A percentile compares a stretch with the other conserved stretches of the same genome.
Evolutionary conservation across 1,140 invertebrate species (phyloP).

Genomic region (Dryas iulia): DNA sequence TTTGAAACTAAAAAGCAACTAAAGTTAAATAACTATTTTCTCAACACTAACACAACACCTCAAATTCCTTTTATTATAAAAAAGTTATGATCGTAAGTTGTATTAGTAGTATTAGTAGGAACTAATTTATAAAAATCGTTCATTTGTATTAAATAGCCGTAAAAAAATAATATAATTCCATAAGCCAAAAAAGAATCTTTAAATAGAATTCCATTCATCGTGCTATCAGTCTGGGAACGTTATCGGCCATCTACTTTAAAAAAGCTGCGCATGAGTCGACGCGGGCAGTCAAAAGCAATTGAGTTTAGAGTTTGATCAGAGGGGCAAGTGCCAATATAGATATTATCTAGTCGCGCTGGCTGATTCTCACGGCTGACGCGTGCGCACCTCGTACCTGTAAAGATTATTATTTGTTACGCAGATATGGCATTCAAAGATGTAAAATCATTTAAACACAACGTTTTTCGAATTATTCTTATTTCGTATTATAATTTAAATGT

Average conservation of each 20-base stretch:
- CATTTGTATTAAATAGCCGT: background rate
- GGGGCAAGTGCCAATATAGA: conserved; percentile 57
- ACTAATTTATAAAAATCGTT: no score
- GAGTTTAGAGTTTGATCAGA: conserved; percentile 36
- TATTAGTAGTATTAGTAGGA: no score
- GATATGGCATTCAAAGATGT: background rate
- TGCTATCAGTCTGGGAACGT: conserved; percentile 10
- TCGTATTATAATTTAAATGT: no score
- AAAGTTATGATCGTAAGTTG: no score
- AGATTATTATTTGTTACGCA: conserved; percentile 20
- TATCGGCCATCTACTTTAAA: conserved; percentile 24
- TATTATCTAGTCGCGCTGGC: conserved; percentile 42
- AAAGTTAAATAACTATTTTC: no score
- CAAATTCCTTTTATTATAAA: no score
- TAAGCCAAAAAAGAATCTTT: background rate
- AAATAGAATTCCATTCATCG: background rate
- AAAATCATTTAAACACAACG: no score
- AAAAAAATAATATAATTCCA: background rate
- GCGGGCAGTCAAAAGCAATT: conserved; percentile 42
- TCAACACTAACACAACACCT: no score
- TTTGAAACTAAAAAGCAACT: no score
- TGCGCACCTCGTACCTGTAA: conserved; percentile 43
- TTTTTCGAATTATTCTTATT: no score
- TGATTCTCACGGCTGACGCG: conserved; percentile 52
- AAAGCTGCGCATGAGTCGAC: conserved; percentile 16